Conservation (phyloP, 2,113 vertebrate genomes). For the Arenaria interpres region DNA sequence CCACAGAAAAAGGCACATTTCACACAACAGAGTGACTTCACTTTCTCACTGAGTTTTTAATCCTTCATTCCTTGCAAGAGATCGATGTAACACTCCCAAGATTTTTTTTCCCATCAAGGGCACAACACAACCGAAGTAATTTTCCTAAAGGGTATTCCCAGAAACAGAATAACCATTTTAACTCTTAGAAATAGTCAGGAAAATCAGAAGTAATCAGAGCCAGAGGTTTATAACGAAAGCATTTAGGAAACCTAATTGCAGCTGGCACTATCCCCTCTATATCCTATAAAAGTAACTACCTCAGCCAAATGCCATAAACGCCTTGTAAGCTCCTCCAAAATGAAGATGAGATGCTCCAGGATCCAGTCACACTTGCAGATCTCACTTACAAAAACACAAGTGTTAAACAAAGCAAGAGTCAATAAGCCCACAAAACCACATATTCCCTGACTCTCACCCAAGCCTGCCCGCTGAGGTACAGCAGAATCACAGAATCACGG, state of each 20-base stretch:
- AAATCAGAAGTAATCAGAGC: not conserved
- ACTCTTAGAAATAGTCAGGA: not conserved
- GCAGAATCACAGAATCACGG: not conserved
- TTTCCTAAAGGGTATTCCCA: not conserved
- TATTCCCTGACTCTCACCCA: not conserved
- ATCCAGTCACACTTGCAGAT: not conserved
- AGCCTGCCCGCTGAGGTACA: not conserved
- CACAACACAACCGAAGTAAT: not conserved
- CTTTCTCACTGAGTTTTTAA: not conserved
- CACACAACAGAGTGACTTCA: not conserved
- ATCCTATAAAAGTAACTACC: not conserved
- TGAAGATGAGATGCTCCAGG: not conserved
- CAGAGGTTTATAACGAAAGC: not conserved
- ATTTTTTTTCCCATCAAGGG: not conserved
- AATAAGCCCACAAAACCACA: not conserved
- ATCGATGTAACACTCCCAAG: not conserved
- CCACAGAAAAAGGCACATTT: not conserved
- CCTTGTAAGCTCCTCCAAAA: not conserved
- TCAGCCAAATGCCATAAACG: not conserved
- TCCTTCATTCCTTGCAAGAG: not conserved
- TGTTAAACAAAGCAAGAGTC: not conserved
- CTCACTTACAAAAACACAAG: not conserved
- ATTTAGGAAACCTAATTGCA: not conserved
- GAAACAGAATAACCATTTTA: not conserved
- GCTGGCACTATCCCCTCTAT: not conserved